phyloP scores from a whole-genome alignment of 2,797 vertebrate genomes.

The Lates japonicus region DNA sequence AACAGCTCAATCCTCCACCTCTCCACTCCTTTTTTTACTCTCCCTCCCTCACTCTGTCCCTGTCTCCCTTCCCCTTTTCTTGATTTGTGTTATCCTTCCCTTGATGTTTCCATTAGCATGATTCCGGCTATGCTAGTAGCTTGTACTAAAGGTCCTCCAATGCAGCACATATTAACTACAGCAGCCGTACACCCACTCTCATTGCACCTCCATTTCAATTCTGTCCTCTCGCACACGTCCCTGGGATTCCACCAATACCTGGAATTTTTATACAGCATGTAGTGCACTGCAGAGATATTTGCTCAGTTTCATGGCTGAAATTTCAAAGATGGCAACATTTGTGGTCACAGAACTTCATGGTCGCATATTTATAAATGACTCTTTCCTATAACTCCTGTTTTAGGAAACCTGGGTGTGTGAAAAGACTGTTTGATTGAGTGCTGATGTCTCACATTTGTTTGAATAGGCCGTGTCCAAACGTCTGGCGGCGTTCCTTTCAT shows the following conservation, averaged over 20 bases:
- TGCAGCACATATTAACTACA: conserved; percentile 42
- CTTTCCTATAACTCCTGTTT: conserved; percentile 28
- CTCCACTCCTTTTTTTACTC: conserved; percentile 29
- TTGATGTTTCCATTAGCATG: conserved; percentile 68
- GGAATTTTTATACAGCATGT: conserved; percentile 38
- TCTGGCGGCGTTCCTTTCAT: conserved; percentile 70
- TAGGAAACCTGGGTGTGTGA: conserved; percentile 37
- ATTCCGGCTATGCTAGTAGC: conserved; percentile 32
- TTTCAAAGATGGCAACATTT: conserved; percentile 6
- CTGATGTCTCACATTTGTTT: conserved; percentile 78
- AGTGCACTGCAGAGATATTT: conserved; percentile 35
- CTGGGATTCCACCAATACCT: conserved; percentile 52
- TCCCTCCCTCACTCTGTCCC: conserved; percentile 13
- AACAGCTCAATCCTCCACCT: conserved; percentile 39
- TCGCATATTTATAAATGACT: conserved; percentile 4
- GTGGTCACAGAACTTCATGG: conserved; percentile 1
- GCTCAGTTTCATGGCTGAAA: conserved; percentile 21
- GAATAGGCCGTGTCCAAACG: conserved; percentile 72
- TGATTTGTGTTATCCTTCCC: conserved; percentile 71
- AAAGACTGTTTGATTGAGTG: conserved; percentile 76
- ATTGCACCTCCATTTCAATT: conserved; percentile 52
- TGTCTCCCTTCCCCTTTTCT: conserved; percentile 37
- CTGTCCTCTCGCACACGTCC: conserved; percentile 39
- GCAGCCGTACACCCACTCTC: conserved; percentile 33
- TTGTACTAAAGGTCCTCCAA: conserved; percentile 37